A percentile compares a stretch with the other conserved stretches of the same genome.
Conservation (phyloP, 2,113 vertebrate species). For the Eclectus roratus region DNA sequence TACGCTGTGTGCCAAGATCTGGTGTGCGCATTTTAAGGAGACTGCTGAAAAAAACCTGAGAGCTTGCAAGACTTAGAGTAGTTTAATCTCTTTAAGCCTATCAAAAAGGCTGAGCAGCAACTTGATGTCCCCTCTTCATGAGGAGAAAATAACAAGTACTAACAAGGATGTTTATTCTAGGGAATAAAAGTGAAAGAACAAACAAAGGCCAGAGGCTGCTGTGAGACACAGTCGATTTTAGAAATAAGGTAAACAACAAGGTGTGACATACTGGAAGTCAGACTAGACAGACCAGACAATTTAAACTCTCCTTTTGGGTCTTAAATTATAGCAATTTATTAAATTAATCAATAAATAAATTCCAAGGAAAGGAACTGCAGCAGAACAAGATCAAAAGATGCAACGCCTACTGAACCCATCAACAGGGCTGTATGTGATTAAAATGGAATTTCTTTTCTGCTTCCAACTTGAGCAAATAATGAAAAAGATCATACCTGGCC, state of each 20-base stretch:
- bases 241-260: neutral
- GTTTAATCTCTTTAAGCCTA: neutral
- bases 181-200: neutral
- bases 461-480: neutral
- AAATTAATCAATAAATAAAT: neutral
- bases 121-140: neutral
- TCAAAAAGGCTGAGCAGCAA: neutral
- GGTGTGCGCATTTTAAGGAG: neutral
- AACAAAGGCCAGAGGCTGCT: neutral
- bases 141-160: neutral
- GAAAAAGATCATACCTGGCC: neutral
- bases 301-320: neutral
- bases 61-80: neutral
- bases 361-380: neutral
- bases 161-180: neutral
- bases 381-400: neutral
- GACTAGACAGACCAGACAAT: neutral
- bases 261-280: neutral
- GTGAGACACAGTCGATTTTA: neutral
- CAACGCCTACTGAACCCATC: neutral
- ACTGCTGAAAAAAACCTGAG: neutral
- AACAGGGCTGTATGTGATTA: neutral
- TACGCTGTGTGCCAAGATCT: fast-evolving
- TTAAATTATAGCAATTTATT: neutral
- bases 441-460: neutral